Evolutionary conservation across 2,797 vertebrate genomes (phyloP).

Genomic region (Rhyacichthys aspro): DNA sequence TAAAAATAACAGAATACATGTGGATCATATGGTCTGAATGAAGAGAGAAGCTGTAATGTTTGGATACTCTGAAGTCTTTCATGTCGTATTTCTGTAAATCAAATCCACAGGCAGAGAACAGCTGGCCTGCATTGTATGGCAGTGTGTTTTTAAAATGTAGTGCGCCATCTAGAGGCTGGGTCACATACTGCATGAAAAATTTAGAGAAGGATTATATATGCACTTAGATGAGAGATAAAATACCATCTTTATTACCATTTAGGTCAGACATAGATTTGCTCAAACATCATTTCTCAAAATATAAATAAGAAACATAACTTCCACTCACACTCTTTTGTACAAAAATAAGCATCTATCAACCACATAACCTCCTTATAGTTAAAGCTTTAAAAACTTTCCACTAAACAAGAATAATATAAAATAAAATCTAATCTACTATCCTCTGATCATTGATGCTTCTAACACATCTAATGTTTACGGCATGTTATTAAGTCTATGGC

Average conservation of each 20-base stretch:
- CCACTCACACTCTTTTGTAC: constrained; percentile 13
- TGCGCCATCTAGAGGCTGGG: constrained; percentile 65
- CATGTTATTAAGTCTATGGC: not conserved
- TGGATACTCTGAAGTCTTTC: constrained; percentile 20
- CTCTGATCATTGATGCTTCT: no score
- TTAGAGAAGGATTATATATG: no score
- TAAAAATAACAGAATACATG: constrained; percentile 24
- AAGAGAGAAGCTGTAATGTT: constrained; percentile 7
- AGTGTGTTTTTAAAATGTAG: constrained; percentile 26
- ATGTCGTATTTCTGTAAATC: constrained; percentile 28
- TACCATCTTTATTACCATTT: constrained; percentile 53
- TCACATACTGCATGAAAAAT: not conserved
- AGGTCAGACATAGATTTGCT: constrained; percentile 17
- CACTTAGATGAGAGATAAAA: constrained; percentile 27
- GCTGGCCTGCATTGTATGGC: constrained; percentile 2
- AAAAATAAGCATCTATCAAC: not conserved
- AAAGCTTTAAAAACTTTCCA: no score
- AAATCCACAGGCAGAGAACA: constrained; percentile 13
- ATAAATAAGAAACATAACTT: constrained; percentile 9
- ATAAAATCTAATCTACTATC: no score
- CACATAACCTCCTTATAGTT: no score
- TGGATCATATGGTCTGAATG: constrained; percentile 26
- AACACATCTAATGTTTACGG: not conserved
- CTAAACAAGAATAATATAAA: no score
- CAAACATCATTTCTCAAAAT: constrained; percentile 2